Percentiles rank a stretch among this genome's conserved stretches.
phyloP scores from a whole-genome alignment of 64 coral and sea anemone genomes.

The Montipora foliosa region DNA sequence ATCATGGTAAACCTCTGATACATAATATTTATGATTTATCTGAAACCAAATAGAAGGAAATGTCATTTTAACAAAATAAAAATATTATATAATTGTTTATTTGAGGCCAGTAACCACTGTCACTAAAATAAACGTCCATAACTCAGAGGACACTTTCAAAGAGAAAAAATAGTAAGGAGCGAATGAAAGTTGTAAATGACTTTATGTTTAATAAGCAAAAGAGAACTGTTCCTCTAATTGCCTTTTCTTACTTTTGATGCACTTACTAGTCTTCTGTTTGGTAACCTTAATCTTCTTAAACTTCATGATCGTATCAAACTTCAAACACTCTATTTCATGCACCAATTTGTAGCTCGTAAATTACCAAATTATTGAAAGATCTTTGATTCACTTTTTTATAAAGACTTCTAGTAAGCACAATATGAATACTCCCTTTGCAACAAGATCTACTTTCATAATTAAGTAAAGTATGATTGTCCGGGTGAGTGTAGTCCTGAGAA shows the following conservation, averaged over 20 bases:
- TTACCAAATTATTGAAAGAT: background rate
- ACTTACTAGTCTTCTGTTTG: background rate
- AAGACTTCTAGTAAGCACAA: background rate
- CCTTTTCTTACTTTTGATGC: background rate
- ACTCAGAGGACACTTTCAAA: too few relatives aligned
- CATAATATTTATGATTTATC: conserved; percentile 54
- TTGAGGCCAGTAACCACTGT: too few relatives aligned
- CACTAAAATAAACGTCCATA: too few relatives aligned
- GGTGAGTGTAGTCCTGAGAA: too few relatives aligned
- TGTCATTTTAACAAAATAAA: too few relatives aligned
- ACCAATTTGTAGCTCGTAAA: background rate
- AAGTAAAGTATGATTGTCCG: too few relatives aligned
- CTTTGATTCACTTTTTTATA: background rate
- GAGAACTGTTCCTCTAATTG: background rate
- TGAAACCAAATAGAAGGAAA: background rate
- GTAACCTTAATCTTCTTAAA: background rate
- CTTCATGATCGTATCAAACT: background rate
- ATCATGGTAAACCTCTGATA: background rate
- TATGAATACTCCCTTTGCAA: background rate
- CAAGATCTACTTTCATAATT: background rate
- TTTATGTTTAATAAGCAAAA: background rate
- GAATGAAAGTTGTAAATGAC: too few relatives aligned
- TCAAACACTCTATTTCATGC: background rate
- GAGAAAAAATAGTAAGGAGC: too few relatives aligned
- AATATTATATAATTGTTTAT: too few relatives aligned